A percentile compares a stretch with the other conserved stretches of the same genome.
Evolutionary conservation across 2,888 invertebrate genomes (phyloP).

Genomic region (Formica aserva): DNA sequence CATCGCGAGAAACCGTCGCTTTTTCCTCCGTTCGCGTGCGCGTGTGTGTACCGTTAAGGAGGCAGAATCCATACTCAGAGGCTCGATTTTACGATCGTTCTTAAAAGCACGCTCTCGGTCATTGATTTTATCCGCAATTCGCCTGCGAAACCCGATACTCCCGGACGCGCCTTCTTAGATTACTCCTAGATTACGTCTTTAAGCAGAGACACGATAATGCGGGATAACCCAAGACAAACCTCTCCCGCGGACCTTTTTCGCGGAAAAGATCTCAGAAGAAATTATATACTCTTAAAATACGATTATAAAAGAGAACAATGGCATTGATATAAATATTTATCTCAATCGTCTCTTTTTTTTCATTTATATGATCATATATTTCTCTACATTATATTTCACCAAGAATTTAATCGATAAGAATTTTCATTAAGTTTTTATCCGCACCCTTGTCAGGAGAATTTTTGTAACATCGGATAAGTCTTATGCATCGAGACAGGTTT

Average conservation of each 20-base stretch:
- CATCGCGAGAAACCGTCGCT: not conserved
- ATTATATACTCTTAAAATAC: not conserved
- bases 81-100: constrained; percentile 60
- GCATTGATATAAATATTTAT: not conserved
- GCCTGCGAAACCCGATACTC: constrained; percentile 57
- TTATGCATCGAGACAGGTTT: not conserved
- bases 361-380: not conserved
- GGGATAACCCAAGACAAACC: constrained; percentile 38
- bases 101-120: constrained; percentile 39
- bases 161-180: constrained; percentile 53
- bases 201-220: constrained; percentile 54
- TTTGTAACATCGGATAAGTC: not conserved
- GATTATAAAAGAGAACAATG: not conserved
- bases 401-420: not conserved
- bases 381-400: not conserved
- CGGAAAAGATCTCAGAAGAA: not conserved
- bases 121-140: constrained; percentile 60
- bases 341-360: not conserved
- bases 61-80: constrained; percentile 10
- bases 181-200: constrained; percentile 50
- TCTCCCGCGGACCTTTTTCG: not conserved
- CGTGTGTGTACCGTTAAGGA: constrained; percentile 22
- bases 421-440: not conserved
- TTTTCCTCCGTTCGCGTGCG: not conserved
- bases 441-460: not conserved